Evolutionary conservation across 2,113 vertebrate genomes (phyloP).

Genomic region (Acinonyx jubatus): DNA sequence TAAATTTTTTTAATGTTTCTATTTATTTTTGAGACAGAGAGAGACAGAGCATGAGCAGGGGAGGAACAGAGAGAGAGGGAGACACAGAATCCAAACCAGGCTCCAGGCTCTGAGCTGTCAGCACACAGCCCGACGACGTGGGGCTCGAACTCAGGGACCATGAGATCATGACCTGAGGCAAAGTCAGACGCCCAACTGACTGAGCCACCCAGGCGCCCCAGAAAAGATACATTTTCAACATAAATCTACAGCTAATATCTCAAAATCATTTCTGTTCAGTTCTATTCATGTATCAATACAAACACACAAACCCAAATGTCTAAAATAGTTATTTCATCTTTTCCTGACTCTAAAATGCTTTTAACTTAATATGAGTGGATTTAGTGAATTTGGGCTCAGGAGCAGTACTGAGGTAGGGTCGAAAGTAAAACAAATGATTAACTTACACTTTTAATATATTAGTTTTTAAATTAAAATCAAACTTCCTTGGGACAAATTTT

Average conservation of each 20-base stretch:
- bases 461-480: slow-evolving; percentile 15
- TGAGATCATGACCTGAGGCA: no score
- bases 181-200: no score
- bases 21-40: no score
- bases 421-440: slow-evolving; percentile 43
- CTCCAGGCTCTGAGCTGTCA: no score
- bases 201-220: no score
- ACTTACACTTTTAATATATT: not conserved
- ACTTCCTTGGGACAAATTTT: not conserved
- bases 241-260: slow-evolving; percentile 14
- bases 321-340: slow-evolving; percentile 1
- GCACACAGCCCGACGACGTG: no score
- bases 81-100: no score
- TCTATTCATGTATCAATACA: not conserved
- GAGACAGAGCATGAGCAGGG: no score
- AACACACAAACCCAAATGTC: slow-evolving; percentile 29
- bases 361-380: not conserved
- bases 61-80: no score
- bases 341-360: slow-evolving; percentile 6
- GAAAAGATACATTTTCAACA: not conserved
- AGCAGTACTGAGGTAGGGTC: not conserved
- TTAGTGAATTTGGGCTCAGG: not conserved
- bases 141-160: no score
- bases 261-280: slow-evolving; percentile 27
- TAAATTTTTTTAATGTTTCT: no score